These are phyloP conservation scores for Cephalopterus ornatus DNA, from an alignment of 2,113 vertebrate genomes.

Conservation along the genomic window DNA sequence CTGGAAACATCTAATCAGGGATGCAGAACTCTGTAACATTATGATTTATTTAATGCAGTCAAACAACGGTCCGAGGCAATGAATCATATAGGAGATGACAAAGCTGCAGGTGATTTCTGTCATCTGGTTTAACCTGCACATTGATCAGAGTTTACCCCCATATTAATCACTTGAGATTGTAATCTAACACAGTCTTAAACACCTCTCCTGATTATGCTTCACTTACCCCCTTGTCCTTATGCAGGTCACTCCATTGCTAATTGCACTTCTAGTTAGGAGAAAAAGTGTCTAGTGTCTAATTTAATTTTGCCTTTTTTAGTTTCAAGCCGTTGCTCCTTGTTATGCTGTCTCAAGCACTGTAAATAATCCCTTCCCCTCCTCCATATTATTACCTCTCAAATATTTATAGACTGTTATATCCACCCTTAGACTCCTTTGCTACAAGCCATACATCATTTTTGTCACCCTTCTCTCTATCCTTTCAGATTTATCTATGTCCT, in stretches of 20 bases:
- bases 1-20: slow-evolving; percentile 27
- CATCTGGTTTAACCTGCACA: slow-evolving; percentile 35
- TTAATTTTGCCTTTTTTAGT: slow-evolving; percentile 61
- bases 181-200: slow-evolving; percentile 58
- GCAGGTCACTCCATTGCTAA: slow-evolving; percentile 36
- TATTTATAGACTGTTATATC: slow-evolving; percentile 80
- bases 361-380: slow-evolving; percentile 76
- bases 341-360: slow-evolving; percentile 70
- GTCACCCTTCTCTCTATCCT: slow-evolving; percentile 69
- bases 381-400: slow-evolving; percentile 78
- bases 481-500: slow-evolving; percentile 75
- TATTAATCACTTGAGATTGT: slow-evolving; percentile 39
- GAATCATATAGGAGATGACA: slow-evolving; percentile 12
- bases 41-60: slow-evolving; percentile 29
- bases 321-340: slow-evolving; percentile 72
- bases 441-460: slow-evolving; percentile 73
- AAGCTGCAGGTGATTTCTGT: slow-evolving; percentile 25
- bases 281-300: slow-evolving; percentile 33
- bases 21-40: slow-evolving; percentile 38
- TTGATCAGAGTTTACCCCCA: slow-evolving; percentile 36
- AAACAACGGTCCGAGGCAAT: slow-evolving; percentile 3
- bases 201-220: slow-evolving; percentile 57
- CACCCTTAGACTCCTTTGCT: slow-evolving; percentile 71
- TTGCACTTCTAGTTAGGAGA: slow-evolving; percentile 55
- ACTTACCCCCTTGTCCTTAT: slow-evolving; percentile 61